Evolutionary conservation across 2,113 vertebrate genomes (phyloP).

Genomic region (Erythrocercus mccallii): DNA sequence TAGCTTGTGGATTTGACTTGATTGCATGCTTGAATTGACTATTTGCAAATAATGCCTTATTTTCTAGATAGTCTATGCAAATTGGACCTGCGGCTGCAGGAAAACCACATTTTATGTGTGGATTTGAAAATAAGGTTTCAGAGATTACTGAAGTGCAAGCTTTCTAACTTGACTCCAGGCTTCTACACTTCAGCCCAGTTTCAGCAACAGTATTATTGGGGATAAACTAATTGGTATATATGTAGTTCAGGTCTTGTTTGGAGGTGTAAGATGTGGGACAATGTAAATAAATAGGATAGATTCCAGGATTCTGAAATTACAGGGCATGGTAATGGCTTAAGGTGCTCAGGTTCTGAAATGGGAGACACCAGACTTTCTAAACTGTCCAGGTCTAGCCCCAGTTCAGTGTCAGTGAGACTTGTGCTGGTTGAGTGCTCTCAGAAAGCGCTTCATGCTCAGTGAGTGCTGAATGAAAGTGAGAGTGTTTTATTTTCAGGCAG

Average conservation of each 20-base stretch:
- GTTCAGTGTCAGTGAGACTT: not conserved
- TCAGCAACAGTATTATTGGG: not conserved
- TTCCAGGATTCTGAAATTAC: slow-evolving; percentile 21
- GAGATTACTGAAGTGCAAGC: not conserved
- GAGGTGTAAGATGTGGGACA: not conserved
- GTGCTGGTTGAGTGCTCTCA: not conserved
- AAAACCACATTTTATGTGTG: not conserved
- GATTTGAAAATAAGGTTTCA: not conserved
- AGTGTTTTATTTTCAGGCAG: not conserved
- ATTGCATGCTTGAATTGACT: not conserved
- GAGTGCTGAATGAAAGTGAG: not conserved
- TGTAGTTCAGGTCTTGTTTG: not conserved
- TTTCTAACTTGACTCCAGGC: not conserved
- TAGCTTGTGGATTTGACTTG: not conserved
- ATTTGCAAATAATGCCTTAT: slow-evolving; percentile 1
- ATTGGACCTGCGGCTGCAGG: not conserved
- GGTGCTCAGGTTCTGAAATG: not conserved
- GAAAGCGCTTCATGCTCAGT: not conserved
- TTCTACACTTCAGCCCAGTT: not conserved
- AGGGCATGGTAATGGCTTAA: not conserved
- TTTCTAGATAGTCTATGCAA: not conserved
- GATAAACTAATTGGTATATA: not conserved
- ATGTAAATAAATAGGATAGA: not conserved
- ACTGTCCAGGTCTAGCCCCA: not conserved
- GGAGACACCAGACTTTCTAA: not conserved